Evolutionary conservation across 2,888 invertebrate genomes (phyloP).

Genomic region (Polia nebulosa): DNA sequence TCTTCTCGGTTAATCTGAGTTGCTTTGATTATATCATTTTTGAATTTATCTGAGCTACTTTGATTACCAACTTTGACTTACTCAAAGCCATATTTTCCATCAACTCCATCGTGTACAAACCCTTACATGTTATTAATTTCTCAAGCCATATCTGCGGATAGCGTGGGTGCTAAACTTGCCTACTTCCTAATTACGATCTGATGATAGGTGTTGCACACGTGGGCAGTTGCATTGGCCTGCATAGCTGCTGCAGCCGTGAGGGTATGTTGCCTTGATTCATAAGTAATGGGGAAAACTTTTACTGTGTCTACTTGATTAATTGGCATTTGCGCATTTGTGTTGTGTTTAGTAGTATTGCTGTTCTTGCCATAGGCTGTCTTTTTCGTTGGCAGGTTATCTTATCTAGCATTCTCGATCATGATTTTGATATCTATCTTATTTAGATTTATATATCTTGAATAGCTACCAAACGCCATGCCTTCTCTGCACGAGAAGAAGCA

Average conservation of each 20-base stretch:
- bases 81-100: not conserved
- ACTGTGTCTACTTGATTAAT: slow-evolving; percentile 39
- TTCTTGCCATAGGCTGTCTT: not conserved
- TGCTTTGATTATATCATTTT: too few species aligned
- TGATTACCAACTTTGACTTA: not conserved
- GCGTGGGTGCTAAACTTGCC: slow-evolving; percentile 78
- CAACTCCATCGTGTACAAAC: slow-evolving; percentile 32
- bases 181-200: slow-evolving; percentile 85
- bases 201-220: slow-evolving; percentile 76
- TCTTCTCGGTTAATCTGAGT: not conserved
- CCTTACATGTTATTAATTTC: slow-evolving; percentile 85
- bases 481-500: too few species aligned
- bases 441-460: not conserved
- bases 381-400: not conserved
- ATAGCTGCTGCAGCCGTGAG: slow-evolving; percentile 66
- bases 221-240: slow-evolving; percentile 85
- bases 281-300: slow-evolving; percentile 53
- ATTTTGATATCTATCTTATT: not conserved
- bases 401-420: not conserved
- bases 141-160: slow-evolving; percentile 75
- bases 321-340: slow-evolving; percentile 40
- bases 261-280: slow-evolving; percentile 64
- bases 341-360: not conserved
- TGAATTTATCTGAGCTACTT: too few species aligned
- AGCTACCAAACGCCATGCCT: too few species aligned